These are phyloP conservation scores for Apodemia duryi DNA, from an alignment of 2,888 invertebrate species.

Conservation along the genomic window DNA sequence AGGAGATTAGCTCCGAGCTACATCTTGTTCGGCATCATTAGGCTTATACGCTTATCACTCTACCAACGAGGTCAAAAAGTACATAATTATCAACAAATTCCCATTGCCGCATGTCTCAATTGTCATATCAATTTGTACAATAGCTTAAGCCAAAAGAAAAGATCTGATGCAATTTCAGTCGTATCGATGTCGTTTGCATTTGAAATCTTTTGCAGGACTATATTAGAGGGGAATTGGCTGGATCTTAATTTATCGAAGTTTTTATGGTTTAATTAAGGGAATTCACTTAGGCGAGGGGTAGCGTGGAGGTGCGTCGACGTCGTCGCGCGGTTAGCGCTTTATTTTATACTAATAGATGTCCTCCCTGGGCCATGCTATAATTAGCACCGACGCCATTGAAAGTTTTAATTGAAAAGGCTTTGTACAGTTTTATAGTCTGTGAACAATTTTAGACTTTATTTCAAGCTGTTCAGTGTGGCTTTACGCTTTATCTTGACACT, in stretches of 20 bases:
- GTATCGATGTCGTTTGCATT: conserved; percentile 76
- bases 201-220: conserved; percentile 64
- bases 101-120: conserved; percentile 5
- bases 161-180: conserved; percentile 57
- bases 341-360: conserved; percentile 72
- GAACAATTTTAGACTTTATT: conserved; percentile 64
- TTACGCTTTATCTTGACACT: conserved; percentile 47
- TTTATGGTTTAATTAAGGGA: conserved; percentile 81
- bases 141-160: conserved; percentile 47
- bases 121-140: conserved; percentile 42
- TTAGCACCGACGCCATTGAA: conserved; percentile 71
- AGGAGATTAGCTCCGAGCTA: too few relatives aligned
- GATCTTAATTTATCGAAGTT: conserved; percentile 81
- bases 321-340: conserved; percentile 56
- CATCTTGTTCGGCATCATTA: too few relatives aligned
- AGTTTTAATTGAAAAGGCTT: conserved; percentile 78
- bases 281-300: conserved; percentile 71
- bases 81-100: background rate
- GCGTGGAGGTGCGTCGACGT: conserved; percentile 39
- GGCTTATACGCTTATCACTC: too few relatives aligned
- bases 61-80: background rate
- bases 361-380: conserved; percentile 53
- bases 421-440: conserved; percentile 71
- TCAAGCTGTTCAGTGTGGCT: conserved; percentile 40
- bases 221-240: conserved; percentile 77